A percentile compares a stretch with the other conserved stretches of the same genome.
These are phyloP conservation scores for Mesembrinibis cayennensis DNA, from an alignment of 2,113 vertebrate species.

Conservation along the genomic window DNA sequence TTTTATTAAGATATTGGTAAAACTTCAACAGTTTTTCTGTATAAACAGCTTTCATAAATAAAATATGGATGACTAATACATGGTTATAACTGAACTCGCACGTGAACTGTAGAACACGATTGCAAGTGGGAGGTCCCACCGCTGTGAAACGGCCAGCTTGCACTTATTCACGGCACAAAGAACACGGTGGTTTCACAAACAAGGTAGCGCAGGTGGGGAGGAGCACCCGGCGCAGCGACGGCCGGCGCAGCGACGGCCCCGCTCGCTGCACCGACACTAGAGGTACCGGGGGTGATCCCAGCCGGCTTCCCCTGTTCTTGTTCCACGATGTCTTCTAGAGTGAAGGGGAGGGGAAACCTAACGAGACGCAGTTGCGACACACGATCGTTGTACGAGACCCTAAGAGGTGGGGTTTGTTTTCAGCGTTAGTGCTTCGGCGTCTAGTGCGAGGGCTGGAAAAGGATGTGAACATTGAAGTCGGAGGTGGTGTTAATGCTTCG, in stretches of 20 bases:
- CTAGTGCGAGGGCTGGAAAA: neutral
- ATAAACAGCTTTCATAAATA: conserved; percentile 80
- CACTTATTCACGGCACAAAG: conserved; percentile 48
- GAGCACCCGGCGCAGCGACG: conserved; percentile 50
- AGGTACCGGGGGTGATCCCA: neutral
- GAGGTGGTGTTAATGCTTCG: conserved; percentile 7
- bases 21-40: conserved; percentile 77
- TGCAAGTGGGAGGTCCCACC: conserved; percentile 36
- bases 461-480: neutral
- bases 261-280: neutral
- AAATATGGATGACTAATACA: conserved; percentile 77
- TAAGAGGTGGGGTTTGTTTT: neutral
- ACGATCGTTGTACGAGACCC: neutral
- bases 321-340: conserved; percentile 20
- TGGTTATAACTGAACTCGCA: conserved; percentile 69
- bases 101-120: conserved; percentile 64
- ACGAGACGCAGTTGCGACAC: neutral
- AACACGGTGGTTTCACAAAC: conserved; percentile 52
- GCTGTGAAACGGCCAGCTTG: conserved; percentile 35
- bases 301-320: neutral
- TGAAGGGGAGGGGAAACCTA: conserved; percentile 13
- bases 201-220: neutral
- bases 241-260: neutral
- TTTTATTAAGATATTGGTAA: conserved; percentile 85
- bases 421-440: conserved; percentile 18